A percentile compares a stretch with the other conserved stretches of the same genome.
These are phyloP conservation scores for Cremastobaeus sp. DNA, from an alignment of 2,888 invertebrate genomes.

Conservation along the genomic window DNA sequence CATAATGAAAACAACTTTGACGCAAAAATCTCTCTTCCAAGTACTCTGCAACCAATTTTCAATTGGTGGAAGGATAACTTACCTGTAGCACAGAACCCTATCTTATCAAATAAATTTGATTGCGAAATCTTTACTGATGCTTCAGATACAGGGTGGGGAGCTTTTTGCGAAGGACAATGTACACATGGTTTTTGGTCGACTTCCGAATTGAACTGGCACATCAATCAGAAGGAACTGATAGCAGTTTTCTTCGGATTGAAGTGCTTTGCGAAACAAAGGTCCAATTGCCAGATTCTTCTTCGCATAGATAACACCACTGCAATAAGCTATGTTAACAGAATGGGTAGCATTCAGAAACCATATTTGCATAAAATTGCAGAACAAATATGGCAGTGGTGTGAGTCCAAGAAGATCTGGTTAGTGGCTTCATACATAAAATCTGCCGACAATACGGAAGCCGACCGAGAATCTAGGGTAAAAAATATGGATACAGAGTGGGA, in stretches of 20 bases:
- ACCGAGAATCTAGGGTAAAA: neutral
- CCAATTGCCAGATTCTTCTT: neutral
- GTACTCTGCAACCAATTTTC: neutral
- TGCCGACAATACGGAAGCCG: neutral
- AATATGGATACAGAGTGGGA: neutral
- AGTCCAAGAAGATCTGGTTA: neutral
- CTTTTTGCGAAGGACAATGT: neutral
- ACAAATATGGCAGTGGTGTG: neutral
- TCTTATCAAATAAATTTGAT: neutral
- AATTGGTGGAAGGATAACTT: neutral
- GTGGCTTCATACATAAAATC: neutral
- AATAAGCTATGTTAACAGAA: neutral
- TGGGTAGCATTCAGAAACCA: neutral
- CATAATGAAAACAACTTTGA: neutral
- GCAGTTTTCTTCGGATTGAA: neutral
- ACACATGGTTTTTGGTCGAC: neutral
- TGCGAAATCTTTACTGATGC: neutral
- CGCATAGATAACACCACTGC: neutral
- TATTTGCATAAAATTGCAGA: neutral
- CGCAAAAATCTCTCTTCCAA: neutral
- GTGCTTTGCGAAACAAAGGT: neutral
- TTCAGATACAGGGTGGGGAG: neutral
- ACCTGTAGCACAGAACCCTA: neutral
- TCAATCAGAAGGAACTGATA: neutral
- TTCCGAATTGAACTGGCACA: neutral